phyloP scores from a whole-genome alignment of 2,888 invertebrate species.

The Conistra vaccinii region DNA sequence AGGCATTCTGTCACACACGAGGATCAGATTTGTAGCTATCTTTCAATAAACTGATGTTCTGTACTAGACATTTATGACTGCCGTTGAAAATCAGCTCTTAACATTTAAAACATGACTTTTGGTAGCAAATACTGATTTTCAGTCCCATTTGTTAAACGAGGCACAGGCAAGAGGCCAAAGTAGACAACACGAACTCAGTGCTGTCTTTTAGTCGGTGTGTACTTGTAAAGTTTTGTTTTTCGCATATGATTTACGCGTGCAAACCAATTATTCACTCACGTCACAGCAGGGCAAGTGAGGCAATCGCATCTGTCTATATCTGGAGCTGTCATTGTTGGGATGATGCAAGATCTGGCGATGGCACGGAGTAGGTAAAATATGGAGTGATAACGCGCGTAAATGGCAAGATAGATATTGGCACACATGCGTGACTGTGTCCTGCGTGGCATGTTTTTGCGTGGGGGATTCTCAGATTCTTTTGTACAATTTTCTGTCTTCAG shows the following conservation, averaged over 20 bases:
- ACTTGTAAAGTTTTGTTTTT: conserved; percentile 52
- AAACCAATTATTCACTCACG: conserved; percentile 68
- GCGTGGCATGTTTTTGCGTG: background rate
- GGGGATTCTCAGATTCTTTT: background rate
- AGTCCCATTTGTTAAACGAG: conserved; percentile 10
- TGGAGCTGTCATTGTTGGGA: conserved; percentile 77
- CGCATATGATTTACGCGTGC: conserved; percentile 56
- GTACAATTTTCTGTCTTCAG: background rate
- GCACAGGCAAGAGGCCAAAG: conserved; percentile 15
- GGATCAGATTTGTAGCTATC: conserved; percentile 25
- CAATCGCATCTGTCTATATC: conserved; percentile 75
- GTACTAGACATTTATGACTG: conserved; percentile 13
- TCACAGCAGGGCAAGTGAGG: conserved; percentile 62
- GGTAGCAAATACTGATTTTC: conserved; percentile 4
- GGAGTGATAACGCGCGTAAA: background rate
- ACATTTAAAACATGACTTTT: conserved; percentile 25
- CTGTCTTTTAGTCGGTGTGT: conserved; percentile 18
- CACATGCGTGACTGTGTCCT: no score
- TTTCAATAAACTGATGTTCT: background rate
- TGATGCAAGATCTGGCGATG: conserved; percentile 73
- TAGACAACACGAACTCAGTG: conserved; percentile 29
- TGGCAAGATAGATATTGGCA: background rate
- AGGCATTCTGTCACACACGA: background rate
- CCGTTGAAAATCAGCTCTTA: conserved; percentile 16
- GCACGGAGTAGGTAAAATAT: conserved; percentile 29